Base-by-base conservation (phyloP, 2,888 invertebrate species). In the Villa cingulata region DNA sequence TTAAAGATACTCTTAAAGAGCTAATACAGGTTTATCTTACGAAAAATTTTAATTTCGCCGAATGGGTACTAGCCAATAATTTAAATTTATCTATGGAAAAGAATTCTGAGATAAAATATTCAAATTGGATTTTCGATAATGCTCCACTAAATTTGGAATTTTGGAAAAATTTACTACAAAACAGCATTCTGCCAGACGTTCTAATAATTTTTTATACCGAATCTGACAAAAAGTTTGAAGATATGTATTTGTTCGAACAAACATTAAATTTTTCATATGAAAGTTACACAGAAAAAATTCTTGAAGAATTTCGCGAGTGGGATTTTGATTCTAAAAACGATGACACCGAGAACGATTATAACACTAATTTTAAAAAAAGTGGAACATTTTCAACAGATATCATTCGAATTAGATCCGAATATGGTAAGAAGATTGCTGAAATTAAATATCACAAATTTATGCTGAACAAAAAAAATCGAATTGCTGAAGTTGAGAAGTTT, bases 71-170 rank as follows among this genome's bases (percentile, higher is more conserved):
- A n/a, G n/a, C n/a, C n/a, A n/a, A n/a, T n/a, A 34, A 34, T 34
- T n/a, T 34, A 15, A 34, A 34, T 34, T 15, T n/a, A n/a, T n/a
- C n/a, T n/a, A n/a, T n/a, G n/a, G n/a, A 18, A 20, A n/a, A 19
- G 14, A 16, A 48, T 34, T 2, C 10, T 1, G 16, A 43, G 7
- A 34, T 20, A n/a, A 6, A 6, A 10, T 72, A 71, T 58, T 72
- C 74, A 18, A 76, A 75, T 54, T 81, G 75, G 71, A 72, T 81
- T 51, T 64, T 81, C 45, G 80, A 80, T 58, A 77, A 73, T 1
- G 73, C 79, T 62, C 70, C 74, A 20, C 59, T 72, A 19, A 69
- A 76, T 53, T 51, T 69, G 15, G 70, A 73, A 51, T 65, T 72
- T 56, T 73, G 80, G 70, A 60, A 59, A 41, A 62, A 62, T 49